Evolutionary conservation across 2,888 invertebrate species (phyloP).

Genomic region (Drosophila nigricruria): DNA sequence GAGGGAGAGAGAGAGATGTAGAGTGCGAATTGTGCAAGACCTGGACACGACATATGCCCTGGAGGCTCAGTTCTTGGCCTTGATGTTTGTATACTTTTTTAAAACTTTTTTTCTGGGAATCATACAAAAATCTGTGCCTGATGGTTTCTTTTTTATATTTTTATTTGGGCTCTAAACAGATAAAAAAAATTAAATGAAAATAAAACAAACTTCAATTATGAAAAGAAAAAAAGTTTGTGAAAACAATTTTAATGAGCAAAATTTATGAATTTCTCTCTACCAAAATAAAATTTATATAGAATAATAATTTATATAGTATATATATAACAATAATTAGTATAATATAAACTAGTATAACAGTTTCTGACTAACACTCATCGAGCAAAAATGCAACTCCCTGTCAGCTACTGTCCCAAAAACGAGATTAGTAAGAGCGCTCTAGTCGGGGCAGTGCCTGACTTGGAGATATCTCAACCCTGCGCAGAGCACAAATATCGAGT

Average conservation of each 20-base stretch:
- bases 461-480: not conserved
- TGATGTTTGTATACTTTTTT: constrained; percentile 35
- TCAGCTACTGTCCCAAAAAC: not conserved
- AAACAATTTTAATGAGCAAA: not conserved
- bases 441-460: not conserved
- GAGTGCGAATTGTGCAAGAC: constrained; percentile 23
- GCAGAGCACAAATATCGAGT: too few relatives aligned
- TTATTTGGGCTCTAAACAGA: not conserved
- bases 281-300: not conserved
- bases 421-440: too few relatives aligned
- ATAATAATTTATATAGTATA: not conserved
- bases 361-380: not conserved
- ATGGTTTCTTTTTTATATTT: not conserved
- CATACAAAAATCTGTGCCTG: constrained; percentile 10
- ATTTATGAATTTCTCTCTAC: not conserved
- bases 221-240: not conserved
- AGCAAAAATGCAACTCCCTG: not conserved
- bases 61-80: constrained; percentile 45
- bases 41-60: constrained; percentile 53
- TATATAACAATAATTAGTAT: not conserved
- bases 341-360: not conserved
- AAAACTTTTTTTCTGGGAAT: not conserved
- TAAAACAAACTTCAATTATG: not conserved
- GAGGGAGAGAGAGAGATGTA: not conserved
- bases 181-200: not conserved